phyloP scores from a whole-genome alignment of 2,797 vertebrate genomes.

The Sebastiscus tertius region DNA sequence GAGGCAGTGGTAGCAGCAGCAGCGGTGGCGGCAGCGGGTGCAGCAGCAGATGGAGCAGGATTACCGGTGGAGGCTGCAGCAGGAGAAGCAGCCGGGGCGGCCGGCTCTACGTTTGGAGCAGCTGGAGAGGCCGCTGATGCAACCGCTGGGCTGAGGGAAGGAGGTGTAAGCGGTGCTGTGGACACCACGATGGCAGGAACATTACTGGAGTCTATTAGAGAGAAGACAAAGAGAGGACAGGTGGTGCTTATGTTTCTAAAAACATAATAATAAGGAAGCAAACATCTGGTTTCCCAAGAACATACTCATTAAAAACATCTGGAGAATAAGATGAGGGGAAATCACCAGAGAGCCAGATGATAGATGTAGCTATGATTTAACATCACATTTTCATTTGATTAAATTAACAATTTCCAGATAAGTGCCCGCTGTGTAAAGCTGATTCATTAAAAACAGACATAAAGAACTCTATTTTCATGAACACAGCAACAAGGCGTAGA shows the following conservation, averaged over 20 bases:
- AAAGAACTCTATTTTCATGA: no score
- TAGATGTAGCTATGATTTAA: not conserved
- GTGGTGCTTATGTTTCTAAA: not conserved
- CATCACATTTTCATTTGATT: not conserved
- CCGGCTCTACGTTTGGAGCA: not conserved
- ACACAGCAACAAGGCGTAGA: no score
- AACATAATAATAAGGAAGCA: not conserved
- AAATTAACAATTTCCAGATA: not conserved
- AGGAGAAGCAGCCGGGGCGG: conserved; percentile 17
- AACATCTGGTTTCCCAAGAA: not conserved
- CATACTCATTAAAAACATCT: not conserved
- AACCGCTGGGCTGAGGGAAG: conserved; percentile 46
- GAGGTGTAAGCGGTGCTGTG: conserved; percentile 61
- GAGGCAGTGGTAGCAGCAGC: not conserved
- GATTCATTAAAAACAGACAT: no score
- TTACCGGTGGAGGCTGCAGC: not conserved
- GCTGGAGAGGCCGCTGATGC: conserved; percentile 33
- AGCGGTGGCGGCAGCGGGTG: not conserved
- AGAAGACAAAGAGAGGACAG: not conserved
- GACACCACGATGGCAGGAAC: conserved; percentile 80
- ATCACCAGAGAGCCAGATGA: not conserved
- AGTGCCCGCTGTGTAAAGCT: no score
- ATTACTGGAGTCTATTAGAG: conserved; percentile 53
- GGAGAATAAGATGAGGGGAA: not conserved
- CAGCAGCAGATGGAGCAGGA: conserved; percentile 15